Base-by-base conservation (phyloP, 2,113 vertebrate species). In the Python bivittatus region DNA sequence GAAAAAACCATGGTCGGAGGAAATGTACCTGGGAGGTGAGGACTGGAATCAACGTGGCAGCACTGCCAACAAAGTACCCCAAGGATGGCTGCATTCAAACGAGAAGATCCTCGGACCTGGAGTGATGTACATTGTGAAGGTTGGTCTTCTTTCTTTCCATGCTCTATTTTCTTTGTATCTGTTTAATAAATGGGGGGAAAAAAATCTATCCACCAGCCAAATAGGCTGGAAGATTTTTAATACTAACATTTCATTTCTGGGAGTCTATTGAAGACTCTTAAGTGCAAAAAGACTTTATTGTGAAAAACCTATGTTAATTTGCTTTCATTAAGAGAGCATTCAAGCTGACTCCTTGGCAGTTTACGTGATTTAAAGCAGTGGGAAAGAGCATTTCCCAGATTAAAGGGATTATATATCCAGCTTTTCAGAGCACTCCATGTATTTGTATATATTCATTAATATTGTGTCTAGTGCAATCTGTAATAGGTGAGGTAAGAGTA, bases 61-160 rank as follows among this genome's bases (percentile, higher is more conserved):
- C 92, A 96, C 98, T 96, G 96, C 98, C 96, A 98, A 94, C 97
- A 99, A 99, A 97, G 97, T 98, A 96, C 97, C 98, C 94, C 97
- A 96, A 97, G 98, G 98, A 95, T 98, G 98, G 98, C 98, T 99
- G 92, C 99, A 99, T 97, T 97, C 98, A 10, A 99, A 96, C 64
- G 99, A 99, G 95, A 99, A 99, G 98, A 99, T 99, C 97, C 98
- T 98, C 94, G 99, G 99, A 96, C 98, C 99, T 53, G 99, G 99
- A 96, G 99, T 99, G 97, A 99, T 98, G 95, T 99, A 99, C 94
- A 96, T 99, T 87, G 99, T 99, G 94, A 99, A 99, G 99, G 99
- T 99, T 98, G 97, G 99, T 98, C 95, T 96, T 89, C 86, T 93
- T 95, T 95, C 84, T 88, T 95, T 95, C 93, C 84, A 93, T 93